Base-by-base conservation (phyloP, 2,797 vertebrate genomes). In the Enteromius thamalakanensis region DNA sequence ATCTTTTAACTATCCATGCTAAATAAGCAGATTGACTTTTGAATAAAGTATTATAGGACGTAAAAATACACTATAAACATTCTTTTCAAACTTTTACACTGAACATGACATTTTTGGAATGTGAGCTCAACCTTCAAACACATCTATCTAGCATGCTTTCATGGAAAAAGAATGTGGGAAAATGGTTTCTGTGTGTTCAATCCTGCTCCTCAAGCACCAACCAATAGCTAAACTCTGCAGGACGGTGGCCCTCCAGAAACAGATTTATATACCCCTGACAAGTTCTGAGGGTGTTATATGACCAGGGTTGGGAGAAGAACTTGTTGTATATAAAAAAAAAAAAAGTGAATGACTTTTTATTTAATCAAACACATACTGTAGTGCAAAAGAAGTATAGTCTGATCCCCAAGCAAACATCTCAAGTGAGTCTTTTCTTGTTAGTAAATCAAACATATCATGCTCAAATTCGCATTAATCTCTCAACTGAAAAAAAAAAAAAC, bases 1-100 rank as follows among this genome's bases (percentile, higher is more conserved):
- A 32, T 64, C 71, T 68, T 71, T 80, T 40, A 65, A 71, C 11
- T 6, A 21, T 23, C 26, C 12, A 64, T 62, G 76, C 71, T 86
- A 84, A 89, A 86, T 79, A 78, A n/a, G 79, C 51, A 80, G 45
- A 88, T 72, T 76, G 84, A 86, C 85, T 85, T 69, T 26, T 45
- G 45, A 23, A 65, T 70, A 69, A 82, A 83, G 32, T 70, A 47
- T 79, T 77, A 65, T 75, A 42, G 47, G 29, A 62, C 62, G 21
- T 68, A 34, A 82, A n/a, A 55, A 62, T 29, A 45, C 65, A 85
- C 81, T 37, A 79, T 84, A 80, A 88, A 64, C 14, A 6, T 64
- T 64, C 14, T 21, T 58, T 58, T 55, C 4, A 10, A 58, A 58
- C 5, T 29, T 62, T 29, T 29, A 32, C 29, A 14, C 29, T 62